Evolutionary conservation across 2,113 vertebrate species (phyloP), one percentile per base, ranked within the genome.

Genomic region (Axis porcinus): DNA sequence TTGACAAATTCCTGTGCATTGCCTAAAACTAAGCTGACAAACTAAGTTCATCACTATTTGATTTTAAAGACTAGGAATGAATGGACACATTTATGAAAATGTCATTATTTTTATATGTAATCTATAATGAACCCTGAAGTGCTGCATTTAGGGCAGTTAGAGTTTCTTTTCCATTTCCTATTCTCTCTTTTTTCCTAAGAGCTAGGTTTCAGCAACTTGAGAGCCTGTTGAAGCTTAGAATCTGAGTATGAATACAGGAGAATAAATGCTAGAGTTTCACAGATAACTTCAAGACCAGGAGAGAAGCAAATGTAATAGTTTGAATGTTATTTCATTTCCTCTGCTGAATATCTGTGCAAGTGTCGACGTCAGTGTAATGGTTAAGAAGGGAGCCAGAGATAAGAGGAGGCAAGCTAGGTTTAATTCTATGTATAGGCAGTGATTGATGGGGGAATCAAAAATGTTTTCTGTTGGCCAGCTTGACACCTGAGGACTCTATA

Each of bases 391-490:
- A 95, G 78, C 45, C n/a, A 45, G 50, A 82, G 85, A 36, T 60
- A 81, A 85, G 86, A 60, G 50, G 78, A 76, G 25, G 58, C 58
- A 94, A 90, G 27, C 27, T n/a, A 12, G 27, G 16, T 78, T 81
- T 96, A 89, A 58, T 70, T 95, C 25, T 85, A 1, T 25, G 0
- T 94, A 58, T 17, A 87, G 17, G 62, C 79, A 64, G 9, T 92
- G 90, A 83, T 70, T 62, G 96, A 95, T 67, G 52, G 74, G 62
- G 43, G 50, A 92, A 90, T 91, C 86, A 96, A 89, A 92, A 86
- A 60, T 9, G 3, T 70, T 40, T 47, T 83, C 62, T 15, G 62
- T 74, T 96, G 85, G 85, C 58, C 95, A 90, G 3, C 55, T 74
- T 88, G 84, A 62, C 54, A 94, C 57, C 60, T 60, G 16, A 82